Base-by-base conservation (phyloP, 2,888 invertebrate genomes). In the Sepioteuthis lessoniana region DNA sequence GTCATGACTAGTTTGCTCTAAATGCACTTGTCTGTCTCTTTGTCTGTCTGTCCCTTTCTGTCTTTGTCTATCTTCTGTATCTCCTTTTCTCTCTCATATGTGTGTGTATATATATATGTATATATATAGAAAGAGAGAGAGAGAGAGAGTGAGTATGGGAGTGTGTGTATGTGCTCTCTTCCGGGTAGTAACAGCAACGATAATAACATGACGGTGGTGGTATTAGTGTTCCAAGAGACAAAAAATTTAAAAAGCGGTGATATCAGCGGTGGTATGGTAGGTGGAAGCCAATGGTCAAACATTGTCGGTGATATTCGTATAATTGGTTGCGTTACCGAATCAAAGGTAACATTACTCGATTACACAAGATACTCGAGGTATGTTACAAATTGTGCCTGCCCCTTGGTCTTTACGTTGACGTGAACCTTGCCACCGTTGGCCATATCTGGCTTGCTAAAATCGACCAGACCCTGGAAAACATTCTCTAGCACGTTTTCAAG, bases 401-500 rank as follows among this genome's bases (percentile, higher is more conserved):
- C 92, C 31, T n/a, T 92, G 46, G 46, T n/a, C 92, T 92, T 92
- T 25, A 92, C 92, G 25, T 92, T 92, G 21, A 92, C 19, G 1
- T 92, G 92, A 28, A 92, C 92, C 35, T 92, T 92, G 19, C 92
- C 92, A 2, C 92, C 92, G 19, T 46, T 38, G 42, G n/a, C 92
- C 92, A 92, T 31, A 13, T 47, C 92, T 42, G 31, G 38, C 37
- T 94, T 94, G 94, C 95, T 95, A 90, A 96, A 95, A 94, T 96
- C 96, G 0, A 96, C 95, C 60, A 94, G 93, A 0, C 96, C 96
- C 93, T 96, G 96, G 93, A 96, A 96, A 10, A 95, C 95, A 28
- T 95, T 95, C 0, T 95, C 95, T 38, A 96, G 95, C 0, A 95
- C 95, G n/a, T 95, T 94, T 21, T 96, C 95, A 93, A 96, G 94